These are phyloP conservation scores for Nymphalis io DNA, from an alignment of 1,140 invertebrate species.

Conservation along the genomic window DNA sequence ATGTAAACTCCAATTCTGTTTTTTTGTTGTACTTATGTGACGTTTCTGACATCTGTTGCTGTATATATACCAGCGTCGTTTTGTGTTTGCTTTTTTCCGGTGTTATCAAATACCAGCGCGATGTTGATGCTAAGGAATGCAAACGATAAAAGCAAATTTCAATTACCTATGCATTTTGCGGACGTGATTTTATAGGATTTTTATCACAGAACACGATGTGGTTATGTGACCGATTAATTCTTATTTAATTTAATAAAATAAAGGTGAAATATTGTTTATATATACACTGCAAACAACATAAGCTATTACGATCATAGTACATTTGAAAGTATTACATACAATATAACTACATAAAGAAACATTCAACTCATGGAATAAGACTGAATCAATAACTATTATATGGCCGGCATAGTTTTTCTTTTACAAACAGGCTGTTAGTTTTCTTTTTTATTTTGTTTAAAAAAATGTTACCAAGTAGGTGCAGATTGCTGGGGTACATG, in stretches of 20 bases:
- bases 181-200: slow-evolving; percentile 73
- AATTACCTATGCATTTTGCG: slow-evolving; percentile 36
- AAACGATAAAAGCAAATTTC: slow-evolving; percentile 62
- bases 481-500: no score
- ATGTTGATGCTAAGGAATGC: slow-evolving; percentile 57
- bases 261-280: background rate
- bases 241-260: slow-evolving; percentile 8
- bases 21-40: background rate
- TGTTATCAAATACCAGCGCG: slow-evolving; percentile 68
- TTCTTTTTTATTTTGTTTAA: no score
- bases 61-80: slow-evolving; percentile 50
- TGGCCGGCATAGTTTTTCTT: no score
- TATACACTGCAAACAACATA: no score
- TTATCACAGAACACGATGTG: slow-evolving; percentile 48
- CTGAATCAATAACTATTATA: no score
- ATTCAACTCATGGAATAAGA: no score
- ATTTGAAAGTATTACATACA: no score
- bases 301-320: no score
- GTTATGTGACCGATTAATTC: slow-evolving; percentile 16
- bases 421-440: no score
- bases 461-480: no score
- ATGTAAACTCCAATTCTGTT: no score
- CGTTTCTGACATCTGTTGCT: background rate
- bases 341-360: no score
- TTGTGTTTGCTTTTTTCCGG: slow-evolving; percentile 29